Conservation (phyloP, 2,113 vertebrate genomes). For the Podocnemis expansa region DNA sequence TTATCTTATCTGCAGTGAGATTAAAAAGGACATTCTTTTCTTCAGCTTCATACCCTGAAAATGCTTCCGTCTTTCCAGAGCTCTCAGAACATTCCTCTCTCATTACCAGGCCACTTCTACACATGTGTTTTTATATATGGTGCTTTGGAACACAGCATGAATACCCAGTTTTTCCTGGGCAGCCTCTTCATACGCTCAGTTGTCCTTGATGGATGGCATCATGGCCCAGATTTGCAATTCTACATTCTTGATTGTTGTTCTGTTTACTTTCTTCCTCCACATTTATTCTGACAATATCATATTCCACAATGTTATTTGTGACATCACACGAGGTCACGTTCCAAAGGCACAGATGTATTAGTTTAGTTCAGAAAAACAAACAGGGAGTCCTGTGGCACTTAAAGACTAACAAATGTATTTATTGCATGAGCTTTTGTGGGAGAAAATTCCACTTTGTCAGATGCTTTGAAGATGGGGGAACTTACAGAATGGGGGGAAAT, state of each 20-base stretch:
- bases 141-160: background rate
- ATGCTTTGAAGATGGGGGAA: too few species aligned
- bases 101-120: background rate
- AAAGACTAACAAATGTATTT: too few species aligned
- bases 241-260: background rate
- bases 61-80: rapidly evolving
- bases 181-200: background rate
- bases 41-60: background rate
- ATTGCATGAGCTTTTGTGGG: too few species aligned
- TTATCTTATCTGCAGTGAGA: slow-evolving; percentile 49
- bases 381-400: too few species aligned
- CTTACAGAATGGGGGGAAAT: too few species aligned
- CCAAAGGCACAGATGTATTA: too few species aligned
- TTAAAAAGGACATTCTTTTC: background rate
- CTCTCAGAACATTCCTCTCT: background rate
- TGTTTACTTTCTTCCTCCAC: slow-evolving; percentile 27
- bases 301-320: slow-evolving; percentile 39
- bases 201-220: background rate
- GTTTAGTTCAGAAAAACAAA: too few species aligned
- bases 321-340: slow-evolving; percentile 50
- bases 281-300: slow-evolving; percentile 9
- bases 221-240: background rate
- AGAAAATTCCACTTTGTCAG: too few species aligned
- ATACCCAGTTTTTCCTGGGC: background rate
- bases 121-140: background rate